Evolutionary conservation across 2,113 vertebrate species (phyloP).

Genomic region (Pelvicachromis taeniatus): DNA sequence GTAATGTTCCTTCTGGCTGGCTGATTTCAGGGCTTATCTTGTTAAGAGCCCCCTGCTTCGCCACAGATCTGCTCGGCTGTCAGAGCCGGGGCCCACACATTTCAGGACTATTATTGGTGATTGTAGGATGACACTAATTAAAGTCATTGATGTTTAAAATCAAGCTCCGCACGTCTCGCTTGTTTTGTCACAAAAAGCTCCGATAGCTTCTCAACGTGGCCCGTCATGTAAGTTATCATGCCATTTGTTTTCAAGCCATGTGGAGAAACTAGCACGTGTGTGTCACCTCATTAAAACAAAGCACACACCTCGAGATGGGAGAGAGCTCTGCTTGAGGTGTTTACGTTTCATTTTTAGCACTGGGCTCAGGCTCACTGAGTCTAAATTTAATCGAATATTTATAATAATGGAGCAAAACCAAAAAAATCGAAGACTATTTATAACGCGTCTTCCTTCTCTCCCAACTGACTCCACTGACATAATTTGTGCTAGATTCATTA

Average conservation of each 20-base stretch:
- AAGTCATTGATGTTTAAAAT: slow-evolving; percentile 63
- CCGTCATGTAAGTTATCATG: slow-evolving; percentile 31
- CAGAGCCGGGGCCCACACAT: not conserved
- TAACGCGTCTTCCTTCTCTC: not conserved
- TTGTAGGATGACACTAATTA: slow-evolving; percentile 59
- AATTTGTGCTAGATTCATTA: not conserved
- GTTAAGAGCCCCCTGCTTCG: slow-evolving; percentile 57
- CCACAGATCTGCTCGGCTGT: slow-evolving; percentile 13
- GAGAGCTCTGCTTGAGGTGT: not conserved
- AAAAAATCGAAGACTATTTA: not conserved
- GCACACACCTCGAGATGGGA: not conserved
- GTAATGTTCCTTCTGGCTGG: slow-evolving; percentile 43
- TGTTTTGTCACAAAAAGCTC: slow-evolving; percentile 54
- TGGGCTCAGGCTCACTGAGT: not conserved
- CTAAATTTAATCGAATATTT: slow-evolving; percentile 36
- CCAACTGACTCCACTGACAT: not conserved
- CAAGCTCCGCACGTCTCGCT: slow-evolving; percentile 26
- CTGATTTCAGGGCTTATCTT: slow-evolving; percentile 63
- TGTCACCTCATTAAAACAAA: slow-evolving; percentile 35
- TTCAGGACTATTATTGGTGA: slow-evolving; percentile 33
- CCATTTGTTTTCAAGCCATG: slow-evolving; percentile 47
- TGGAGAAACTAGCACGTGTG: slow-evolving; percentile 10
- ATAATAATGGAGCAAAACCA: slow-evolving; percentile 18
- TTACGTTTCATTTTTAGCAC: slow-evolving; percentile 30
- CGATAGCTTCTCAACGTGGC: slow-evolving; percentile 2